These are phyloP conservation scores for Erebia epiphron DNA, from an alignment of 2,888 invertebrate genomes.

Conservation along the genomic window DNA sequence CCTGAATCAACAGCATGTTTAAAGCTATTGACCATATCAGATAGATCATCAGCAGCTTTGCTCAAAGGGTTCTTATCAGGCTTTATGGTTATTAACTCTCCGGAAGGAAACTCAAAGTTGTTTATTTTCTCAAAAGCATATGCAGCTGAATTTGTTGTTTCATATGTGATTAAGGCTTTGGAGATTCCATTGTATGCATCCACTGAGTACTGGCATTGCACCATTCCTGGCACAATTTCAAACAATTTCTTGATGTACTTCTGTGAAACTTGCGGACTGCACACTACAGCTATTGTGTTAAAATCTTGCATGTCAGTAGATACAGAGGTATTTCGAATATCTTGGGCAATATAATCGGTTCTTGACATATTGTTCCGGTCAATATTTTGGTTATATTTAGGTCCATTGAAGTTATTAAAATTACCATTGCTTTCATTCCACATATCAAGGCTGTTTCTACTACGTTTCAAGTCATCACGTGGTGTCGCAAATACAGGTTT, in stretches of 20 bases:
- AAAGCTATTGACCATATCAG: slow-evolving; percentile 66
- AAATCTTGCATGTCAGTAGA: slow-evolving; percentile 68
- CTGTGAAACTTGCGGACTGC: slow-evolving; percentile 87
- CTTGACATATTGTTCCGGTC: slow-evolving; percentile 40
- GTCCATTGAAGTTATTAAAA: slow-evolving; percentile 37
- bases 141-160: slow-evolving; percentile 62
- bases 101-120: slow-evolving; percentile 96
- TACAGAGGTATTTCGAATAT: slow-evolving; percentile 42
- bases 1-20: slow-evolving; percentile 64
- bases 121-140: slow-evolving; percentile 93
- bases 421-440: slow-evolving; percentile 22
- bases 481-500: slow-evolving; percentile 96
- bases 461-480: slow-evolving; percentile 80
- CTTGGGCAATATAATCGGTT: slow-evolving; percentile 45
- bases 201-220: slow-evolving; percentile 68
- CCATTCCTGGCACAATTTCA: slow-evolving; percentile 89
- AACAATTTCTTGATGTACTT: slow-evolving; percentile 92
- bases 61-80: slow-evolving; percentile 79
- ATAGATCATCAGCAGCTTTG: slow-evolving; percentile 66
- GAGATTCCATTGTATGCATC: slow-evolving; percentile 77
- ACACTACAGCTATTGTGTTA: slow-evolving; percentile 87
- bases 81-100: slow-evolving; percentile 90
- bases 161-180: slow-evolving; percentile 66
- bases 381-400: slow-evolving; percentile 42
- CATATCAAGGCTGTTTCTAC: slow-evolving; percentile 57